Percentiles rank a stretch among this genome's conserved stretches.
These are phyloP conservation scores for Hydrotaea diabolus DNA, from an alignment of 2,888 invertebrate genomes.

Conservation along the genomic window DNA sequence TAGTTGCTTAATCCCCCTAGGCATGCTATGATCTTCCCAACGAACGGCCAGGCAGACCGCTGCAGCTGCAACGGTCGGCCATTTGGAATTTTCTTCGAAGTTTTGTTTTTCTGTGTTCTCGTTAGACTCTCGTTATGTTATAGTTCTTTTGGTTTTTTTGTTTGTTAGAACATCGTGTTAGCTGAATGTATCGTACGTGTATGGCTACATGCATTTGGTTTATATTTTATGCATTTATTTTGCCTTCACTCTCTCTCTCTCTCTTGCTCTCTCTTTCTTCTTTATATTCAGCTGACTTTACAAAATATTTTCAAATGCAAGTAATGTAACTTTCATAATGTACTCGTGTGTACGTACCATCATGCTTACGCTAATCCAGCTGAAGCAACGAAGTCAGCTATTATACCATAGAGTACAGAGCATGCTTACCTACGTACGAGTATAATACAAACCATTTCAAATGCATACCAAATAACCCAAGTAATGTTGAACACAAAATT, in stretches of 20 bases:
- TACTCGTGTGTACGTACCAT: neutral
- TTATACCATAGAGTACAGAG: neutral
- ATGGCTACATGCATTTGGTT: neutral
- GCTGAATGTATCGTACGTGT: neutral
- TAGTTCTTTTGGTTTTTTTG: too few species aligned
- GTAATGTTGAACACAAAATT: neutral
- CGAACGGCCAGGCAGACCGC: neutral
- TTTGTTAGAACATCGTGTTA: slow-evolving; percentile 2
- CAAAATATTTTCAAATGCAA: slow-evolving; percentile 2
- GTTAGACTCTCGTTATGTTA: neutral
- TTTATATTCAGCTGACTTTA: neutral
- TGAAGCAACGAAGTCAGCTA: neutral
- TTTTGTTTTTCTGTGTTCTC: neutral
- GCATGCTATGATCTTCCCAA: neutral
- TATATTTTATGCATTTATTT: neutral
- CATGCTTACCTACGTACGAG: slow-evolving; percentile 13
- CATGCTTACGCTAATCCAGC: neutral
- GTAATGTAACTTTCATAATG: slow-evolving; percentile 18
- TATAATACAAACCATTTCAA: neutral
- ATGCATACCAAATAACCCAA: neutral
- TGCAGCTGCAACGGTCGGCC: neutral
- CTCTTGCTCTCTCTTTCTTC: neutral
- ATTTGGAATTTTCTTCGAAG: neutral
- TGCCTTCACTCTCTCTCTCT: neutral
- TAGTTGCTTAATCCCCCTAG: neutral